Percentiles rank a stretch among this genome's conserved stretches.
These are phyloP conservation scores for Balaeniceps rex DNA, from an alignment of 2,113 vertebrate species.

Conservation along the genomic window DNA sequence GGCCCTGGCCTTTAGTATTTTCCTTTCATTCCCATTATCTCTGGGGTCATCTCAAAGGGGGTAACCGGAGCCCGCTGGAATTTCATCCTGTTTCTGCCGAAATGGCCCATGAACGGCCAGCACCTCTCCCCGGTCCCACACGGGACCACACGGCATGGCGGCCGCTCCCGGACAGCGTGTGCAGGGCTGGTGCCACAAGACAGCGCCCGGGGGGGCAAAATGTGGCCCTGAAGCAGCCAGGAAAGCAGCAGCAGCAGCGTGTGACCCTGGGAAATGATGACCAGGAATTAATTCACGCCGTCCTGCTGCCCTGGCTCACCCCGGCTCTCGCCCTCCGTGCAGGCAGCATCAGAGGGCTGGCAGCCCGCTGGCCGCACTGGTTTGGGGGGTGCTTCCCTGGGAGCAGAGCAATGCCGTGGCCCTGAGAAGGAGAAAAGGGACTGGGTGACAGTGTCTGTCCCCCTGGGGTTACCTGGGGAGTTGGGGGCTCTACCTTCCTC, in stretches of 20 bases:
- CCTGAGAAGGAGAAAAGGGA: neutral
- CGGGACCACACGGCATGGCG: neutral
- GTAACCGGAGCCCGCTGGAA: neutral
- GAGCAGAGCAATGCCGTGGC: neutral
- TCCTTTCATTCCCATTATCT: slow-evolving; percentile 46
- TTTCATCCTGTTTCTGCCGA: neutral
- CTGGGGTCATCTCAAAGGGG: slow-evolving; percentile 11
- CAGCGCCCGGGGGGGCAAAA: neutral
- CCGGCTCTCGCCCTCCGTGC: neutral
- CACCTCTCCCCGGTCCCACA: neutral
- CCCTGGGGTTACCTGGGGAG: slow-evolving; percentile 83
- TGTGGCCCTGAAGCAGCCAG: accelerated
- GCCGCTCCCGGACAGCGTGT: neutral
- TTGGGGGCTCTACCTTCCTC: slow-evolving; percentile 94
- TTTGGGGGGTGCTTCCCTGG: neutral
- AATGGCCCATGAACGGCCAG: neutral
- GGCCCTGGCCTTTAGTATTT: slow-evolving; percentile 18
- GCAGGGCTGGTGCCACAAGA: neutral
- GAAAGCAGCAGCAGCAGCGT: neutral
- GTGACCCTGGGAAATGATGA: neutral
- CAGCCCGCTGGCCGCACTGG: accelerated
- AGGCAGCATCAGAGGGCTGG: neutral
- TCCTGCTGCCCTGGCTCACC: neutral
- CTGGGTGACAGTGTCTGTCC: accelerated
- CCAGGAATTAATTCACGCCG: neutral